phyloP scores from a whole-genome alignment of 2,888 invertebrate species.

The Ennomos fuscantarius region DNA sequence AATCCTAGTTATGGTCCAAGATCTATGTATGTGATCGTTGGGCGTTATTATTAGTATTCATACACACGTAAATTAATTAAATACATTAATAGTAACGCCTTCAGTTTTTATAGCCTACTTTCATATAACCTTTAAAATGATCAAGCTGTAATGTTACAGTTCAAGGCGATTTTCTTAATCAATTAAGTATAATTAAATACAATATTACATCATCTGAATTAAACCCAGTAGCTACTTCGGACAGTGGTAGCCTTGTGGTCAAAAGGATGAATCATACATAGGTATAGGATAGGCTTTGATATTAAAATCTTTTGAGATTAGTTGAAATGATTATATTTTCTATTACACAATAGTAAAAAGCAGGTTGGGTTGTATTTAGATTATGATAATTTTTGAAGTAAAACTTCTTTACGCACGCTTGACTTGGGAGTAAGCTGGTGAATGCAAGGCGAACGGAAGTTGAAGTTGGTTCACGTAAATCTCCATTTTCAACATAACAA shows the following conservation, averaged over 20 bases:
- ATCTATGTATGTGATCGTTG: too few relatives aligned
- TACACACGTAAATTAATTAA: neutral
- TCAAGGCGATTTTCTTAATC: conserved; percentile 35
- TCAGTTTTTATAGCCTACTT: conserved; percentile 27
- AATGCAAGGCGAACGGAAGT: too few relatives aligned
- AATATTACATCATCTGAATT: conserved; percentile 28
- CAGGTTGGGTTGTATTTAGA: too few relatives aligned
- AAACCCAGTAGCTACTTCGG: conserved; percentile 34
- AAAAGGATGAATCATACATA: conserved; percentile 16
- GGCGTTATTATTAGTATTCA: too few relatives aligned
- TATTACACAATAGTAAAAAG: too few relatives aligned
- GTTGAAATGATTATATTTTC: neutral
- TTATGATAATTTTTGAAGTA: too few relatives aligned
- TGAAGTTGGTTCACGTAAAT: too few relatives aligned
- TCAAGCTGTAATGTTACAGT: conserved; percentile 30
- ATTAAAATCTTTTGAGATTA: conserved; percentile 10
- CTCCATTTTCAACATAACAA: too few relatives aligned
- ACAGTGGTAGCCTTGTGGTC: conserved; percentile 27
- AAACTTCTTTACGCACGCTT: too few relatives aligned
- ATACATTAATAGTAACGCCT: conserved; percentile 12
- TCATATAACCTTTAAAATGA: conserved; percentile 26
- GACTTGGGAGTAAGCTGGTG: too few relatives aligned
- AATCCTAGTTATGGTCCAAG: too few relatives aligned
- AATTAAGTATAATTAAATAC: conserved; percentile 33
- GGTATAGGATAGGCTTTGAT: conserved; percentile 4